Evolutionary conservation across 2,113 vertebrate species (phyloP).

Genomic region (Trachemys scripta): DNA sequence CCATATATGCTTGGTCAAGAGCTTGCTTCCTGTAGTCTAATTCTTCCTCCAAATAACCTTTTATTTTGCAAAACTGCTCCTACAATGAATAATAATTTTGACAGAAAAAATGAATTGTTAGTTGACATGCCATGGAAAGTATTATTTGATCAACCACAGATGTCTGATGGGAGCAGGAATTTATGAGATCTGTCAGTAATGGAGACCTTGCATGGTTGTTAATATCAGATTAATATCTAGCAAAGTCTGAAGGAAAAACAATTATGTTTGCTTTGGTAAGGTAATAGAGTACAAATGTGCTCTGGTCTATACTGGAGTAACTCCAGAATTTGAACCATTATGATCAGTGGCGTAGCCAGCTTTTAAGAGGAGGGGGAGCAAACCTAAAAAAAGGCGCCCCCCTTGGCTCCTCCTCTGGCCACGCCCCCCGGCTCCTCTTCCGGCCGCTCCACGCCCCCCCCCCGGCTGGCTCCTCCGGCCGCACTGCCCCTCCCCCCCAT

Average conservation of each 20-base stretch:
- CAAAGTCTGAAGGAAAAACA: neutral
- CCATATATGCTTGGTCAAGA: slow-evolving; percentile 98
- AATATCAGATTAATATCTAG: neutral
- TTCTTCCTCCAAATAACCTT: slow-evolving; percentile 98
- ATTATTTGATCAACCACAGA: neutral
- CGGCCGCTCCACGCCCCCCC: no score
- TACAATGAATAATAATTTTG: slow-evolving; percentile 69
- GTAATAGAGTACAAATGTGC: neutral
- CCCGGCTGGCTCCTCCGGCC: no score
- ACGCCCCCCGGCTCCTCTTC: no score
- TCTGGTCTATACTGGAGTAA: neutral
- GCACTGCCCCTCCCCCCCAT: no score
- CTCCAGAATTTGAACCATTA: neutral
- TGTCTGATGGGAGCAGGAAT: neutral
- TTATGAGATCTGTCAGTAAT: neutral
- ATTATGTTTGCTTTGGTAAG: neutral
- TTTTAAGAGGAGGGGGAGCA: no score
- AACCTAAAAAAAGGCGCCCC: no score
- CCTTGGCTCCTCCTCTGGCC: no score
- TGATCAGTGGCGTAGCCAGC: neutral
- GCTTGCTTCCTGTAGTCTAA: slow-evolving; percentile 98
- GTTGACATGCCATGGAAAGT: neutral
- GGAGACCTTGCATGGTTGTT: neutral
- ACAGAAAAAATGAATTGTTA: slow-evolving; percentile 54
- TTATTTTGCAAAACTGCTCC: slow-evolving; percentile 99